Base-by-base conservation (phyloP, 2,113 vertebrate genomes). In the Nesogale talazaci region DNA sequence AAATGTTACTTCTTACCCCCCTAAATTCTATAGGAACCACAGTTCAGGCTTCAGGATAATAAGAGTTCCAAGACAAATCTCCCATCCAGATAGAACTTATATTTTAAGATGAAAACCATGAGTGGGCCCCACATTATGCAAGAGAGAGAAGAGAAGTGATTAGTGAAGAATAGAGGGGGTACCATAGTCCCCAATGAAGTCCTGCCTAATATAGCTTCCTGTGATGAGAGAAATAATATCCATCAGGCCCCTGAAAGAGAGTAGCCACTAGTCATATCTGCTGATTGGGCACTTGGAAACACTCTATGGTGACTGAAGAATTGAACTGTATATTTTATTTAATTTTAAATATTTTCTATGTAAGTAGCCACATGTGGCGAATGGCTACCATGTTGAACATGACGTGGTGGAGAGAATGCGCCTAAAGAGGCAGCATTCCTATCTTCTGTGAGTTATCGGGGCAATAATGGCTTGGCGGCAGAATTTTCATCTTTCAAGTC, bases 41-140 rank as follows among this genome's bases (percentile, higher is more conserved):
- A 59, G 15, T 83, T 70, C 31, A 59, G 52, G 29, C 36, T 81
- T 92, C 29, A 12, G 27, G 17, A 56, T 78, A 86, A 59, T 69
- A 92, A 92, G 72, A 92, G 91, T 36, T 40, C 83, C 69, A 93
- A 95, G 74, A 63, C 70, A 92, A 0, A 38, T 38, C 56, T 87
- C 56, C 65, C 87, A 27, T 56, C 17, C 46, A 46, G 59, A 84
- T 1, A 88, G 61, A 87, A n/a, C 42, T 89, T 81, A 86, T 69
- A 87, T 95, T 91, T 94, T 87, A 85, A 85, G 36, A 10, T 56
- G 31, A 34, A 70, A 31, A 34, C n/a, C 6, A 7, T 9, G 17
- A 88, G 20, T 80, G 76, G 10, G 80, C 4, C 57, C 0, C 63
- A 65, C 52, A 83, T 5, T 78, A 22, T 59, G 42, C 76, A 6